Evolutionary conservation across 92 coral and sea anemone genomes (phyloP).

Genomic region (Scolanthus callimorphus): DNA sequence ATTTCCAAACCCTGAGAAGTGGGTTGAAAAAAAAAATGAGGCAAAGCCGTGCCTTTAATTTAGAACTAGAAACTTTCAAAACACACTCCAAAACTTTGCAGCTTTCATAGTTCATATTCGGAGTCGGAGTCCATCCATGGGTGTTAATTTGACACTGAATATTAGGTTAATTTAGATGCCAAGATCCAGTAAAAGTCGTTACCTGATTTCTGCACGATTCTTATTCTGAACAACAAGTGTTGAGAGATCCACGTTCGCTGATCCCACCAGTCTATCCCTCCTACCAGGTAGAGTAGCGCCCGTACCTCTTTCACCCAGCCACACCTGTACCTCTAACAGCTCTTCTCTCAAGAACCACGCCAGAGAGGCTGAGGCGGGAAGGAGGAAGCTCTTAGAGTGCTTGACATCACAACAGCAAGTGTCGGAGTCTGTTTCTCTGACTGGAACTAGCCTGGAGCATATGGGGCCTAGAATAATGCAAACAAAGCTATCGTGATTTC

Average conservation of each 20-base stretch:
- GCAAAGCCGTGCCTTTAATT: too few relatives aligned
- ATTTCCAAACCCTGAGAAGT: too few relatives aligned
- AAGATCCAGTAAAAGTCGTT: too few relatives aligned
- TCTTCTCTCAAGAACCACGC: conserved; percentile 89
- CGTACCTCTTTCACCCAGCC: conserved; percentile 62
- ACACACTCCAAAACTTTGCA: too few relatives aligned
- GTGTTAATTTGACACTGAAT: too few relatives aligned
- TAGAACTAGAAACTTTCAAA: too few relatives aligned
- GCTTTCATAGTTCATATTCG: too few relatives aligned
- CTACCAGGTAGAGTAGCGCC: conserved; percentile 45
- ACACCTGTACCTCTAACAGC: conserved; percentile 79
- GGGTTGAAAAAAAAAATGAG: too few relatives aligned
- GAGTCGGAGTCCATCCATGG: too few relatives aligned
- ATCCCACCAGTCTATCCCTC: conserved; percentile 90
- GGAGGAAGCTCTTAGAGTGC: conserved; percentile 49
- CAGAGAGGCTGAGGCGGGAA: conserved; percentile 67
- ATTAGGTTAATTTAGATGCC: too few relatives aligned
- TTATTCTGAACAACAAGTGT: conserved; percentile 55
- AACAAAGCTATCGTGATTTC: background rate
- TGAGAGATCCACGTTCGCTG: conserved; percentile 77
- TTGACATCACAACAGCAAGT: conserved; percentile 61
- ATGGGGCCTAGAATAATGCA: conserved; percentile 55
- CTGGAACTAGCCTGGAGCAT: conserved; percentile 54
- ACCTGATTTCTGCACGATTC: conserved; percentile 64
- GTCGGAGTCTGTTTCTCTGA: conserved; percentile 41